Conservation (phyloP, 2,888 invertebrate genomes). For the Labia minor region DNA sequence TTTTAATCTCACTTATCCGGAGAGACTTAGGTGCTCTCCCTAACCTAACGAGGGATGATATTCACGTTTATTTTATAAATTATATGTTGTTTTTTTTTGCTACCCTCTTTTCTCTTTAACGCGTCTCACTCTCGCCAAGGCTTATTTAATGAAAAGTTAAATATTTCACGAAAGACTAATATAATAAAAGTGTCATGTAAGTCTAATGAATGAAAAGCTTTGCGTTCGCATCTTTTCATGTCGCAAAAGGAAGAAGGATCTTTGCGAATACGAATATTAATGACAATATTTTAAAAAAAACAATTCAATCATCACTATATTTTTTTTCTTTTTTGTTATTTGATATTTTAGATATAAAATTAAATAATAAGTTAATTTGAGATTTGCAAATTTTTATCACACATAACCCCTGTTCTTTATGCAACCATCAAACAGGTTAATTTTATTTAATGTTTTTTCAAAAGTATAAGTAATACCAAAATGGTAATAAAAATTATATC, state of each 20-base stretch:
- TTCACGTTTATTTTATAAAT: background rate
- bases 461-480: no score
- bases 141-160: background rate
- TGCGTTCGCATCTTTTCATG: background rate
- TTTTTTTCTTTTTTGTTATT: background rate
- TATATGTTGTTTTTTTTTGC: background rate
- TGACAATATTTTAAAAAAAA: background rate
- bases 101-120: background rate
- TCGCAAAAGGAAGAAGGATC: background rate
- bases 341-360: no score
- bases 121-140: no score
- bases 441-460: no score
- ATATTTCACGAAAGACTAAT: background rate
- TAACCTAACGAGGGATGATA: background rate
- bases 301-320: background rate
- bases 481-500: no score
- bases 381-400: no score
- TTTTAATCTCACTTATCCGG: background rate
- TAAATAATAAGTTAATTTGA: no score
- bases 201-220: background rate
- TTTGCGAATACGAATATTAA: background rate
- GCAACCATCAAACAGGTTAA: no score
- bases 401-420: no score
- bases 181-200: background rate
- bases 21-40: background rate